Base-by-base conservation (phyloP, 2,888 invertebrate species). In the Chironomus tentans region DNA sequence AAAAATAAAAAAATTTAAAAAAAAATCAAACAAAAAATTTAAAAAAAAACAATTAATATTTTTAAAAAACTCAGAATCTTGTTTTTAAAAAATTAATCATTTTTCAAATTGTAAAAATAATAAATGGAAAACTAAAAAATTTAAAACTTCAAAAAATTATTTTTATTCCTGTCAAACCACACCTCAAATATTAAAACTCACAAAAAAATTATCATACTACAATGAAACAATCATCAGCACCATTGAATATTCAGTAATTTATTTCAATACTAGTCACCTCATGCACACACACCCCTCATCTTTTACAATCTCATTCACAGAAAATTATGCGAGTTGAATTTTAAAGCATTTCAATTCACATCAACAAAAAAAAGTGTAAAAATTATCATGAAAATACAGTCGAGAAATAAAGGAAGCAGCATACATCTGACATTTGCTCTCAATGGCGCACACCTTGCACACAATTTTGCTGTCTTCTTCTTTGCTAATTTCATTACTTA, bases 401-500 rank as follows among this genome's bases (percentile, higher is more conserved):
- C 56, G n/a, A n/a, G n/a, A n/a, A n/a, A n/a, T n/a, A n/a, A 18
- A 56, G 56, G 56, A 15, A 56, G 38, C 10, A 38, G 10, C 38
- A 38, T 38, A 38, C 38, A 38, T 10, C 10, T 38, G 56, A 18
- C 56, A 18, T 56, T 50, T 50, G 15, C 15, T 50, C 50, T 50
- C 50, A n/a, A 56, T 56, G 18, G 21, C n/a, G 3, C 21, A 12
- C 65, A 65, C 24, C 24, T 65, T 65, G 65, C 65, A 24, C 65
- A 65, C 65, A 65, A 65, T 65, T 65, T 56, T 56, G n/a, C 7
- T 7, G 15, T 15, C 6, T 56, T 21, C 21, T 12, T 13, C 21
- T 21, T 13, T 65, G 18, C 24, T 65, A 65, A 65, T 65, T 65
- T 65, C 65, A 65, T 65, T 65, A 65, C 65, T 65, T 65, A 65